Evolutionary conservation across 2,797 vertebrate genomes (phyloP), one percentile per base, ranked within the genome.

Genomic region (Sebastes matsubarae): DNA sequence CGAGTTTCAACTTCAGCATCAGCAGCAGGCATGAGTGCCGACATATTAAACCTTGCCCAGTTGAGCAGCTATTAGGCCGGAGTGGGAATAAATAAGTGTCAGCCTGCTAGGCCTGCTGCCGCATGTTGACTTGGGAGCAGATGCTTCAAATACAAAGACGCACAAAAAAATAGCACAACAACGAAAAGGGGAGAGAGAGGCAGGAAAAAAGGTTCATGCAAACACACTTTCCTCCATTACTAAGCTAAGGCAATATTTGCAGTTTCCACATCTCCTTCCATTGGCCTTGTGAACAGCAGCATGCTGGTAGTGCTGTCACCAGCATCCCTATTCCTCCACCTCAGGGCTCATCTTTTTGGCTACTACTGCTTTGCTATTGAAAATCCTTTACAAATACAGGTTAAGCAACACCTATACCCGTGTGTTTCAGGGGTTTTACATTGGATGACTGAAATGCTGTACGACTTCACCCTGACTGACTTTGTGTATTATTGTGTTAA

Each of bases 161-260:
- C n/a, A 27, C 54, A 50, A 67, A n/a, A n/a, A 22, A 65, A 61
- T 5, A 55, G 57, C 24, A 24, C 54, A 36, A 57, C 34, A 36
- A 32, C 6, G 7, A 73, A 80, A 73, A 54, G 2, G 2, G 60
- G 2, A 61, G 9, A 71, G 13, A 66, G 70, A 22, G 60, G 63
- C 30, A 36, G 54, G 54, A 85, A 67, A 60, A 67, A 61, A 29
- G 66, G 66, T 42, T 73, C 30, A 60, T 67, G 75, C 86, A 91
- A 92, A 91, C 78, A 90, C 68, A 82, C 75, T 61, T 70, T 76
- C 16, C 70, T 81, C 77, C 83, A 89, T 89, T 68, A 83, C 50
- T 18, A 29, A 32, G 68, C 54, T 68, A 4, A 38, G 79, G 79
- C 76, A 90, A 90, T 91, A 92, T 92, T 90, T 91, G 81, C 83